Conservation (phyloP, 2,888 invertebrate genomes). For the Isotomurus palustris region DNA sequence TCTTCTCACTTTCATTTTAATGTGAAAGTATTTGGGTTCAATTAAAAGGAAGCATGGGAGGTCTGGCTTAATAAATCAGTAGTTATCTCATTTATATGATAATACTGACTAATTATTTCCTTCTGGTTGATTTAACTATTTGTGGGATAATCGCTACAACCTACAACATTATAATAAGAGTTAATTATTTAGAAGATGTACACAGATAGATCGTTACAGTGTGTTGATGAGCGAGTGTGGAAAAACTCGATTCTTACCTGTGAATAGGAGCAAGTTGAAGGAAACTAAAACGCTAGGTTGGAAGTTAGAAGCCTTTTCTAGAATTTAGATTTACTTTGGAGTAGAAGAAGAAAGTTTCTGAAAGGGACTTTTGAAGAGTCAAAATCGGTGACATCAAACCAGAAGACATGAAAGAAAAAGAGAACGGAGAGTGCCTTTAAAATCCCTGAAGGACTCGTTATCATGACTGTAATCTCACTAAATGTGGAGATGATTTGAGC, state of each 20-base stretch:
- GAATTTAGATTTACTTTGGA: not conserved
- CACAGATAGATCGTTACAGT: too few species aligned
- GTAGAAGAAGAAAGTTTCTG: not conserved
- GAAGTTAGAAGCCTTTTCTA: not conserved
- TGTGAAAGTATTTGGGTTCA: not conserved
- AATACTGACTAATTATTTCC: conserved; percentile 12
- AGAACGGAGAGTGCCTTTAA: too few species aligned
- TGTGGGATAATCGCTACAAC: too few species aligned
- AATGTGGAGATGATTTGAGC: conserved; percentile 32
- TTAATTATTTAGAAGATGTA: too few species aligned
- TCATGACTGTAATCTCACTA: conserved; percentile 35
- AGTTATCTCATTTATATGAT: conserved; percentile 15
- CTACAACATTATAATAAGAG: too few species aligned
- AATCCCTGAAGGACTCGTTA: conserved; percentile 21
- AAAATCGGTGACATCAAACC: conserved; percentile 27
- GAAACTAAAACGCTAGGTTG: not conserved
- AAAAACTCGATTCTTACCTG: too few species aligned
- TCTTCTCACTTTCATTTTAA: conserved; percentile 1
- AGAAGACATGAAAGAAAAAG: not conserved
- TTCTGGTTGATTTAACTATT: too few species aligned
- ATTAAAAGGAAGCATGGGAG: conserved; percentile 11
- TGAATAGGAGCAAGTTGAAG: too few species aligned
- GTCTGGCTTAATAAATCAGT: conserved; percentile 1
- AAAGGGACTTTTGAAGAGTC: too few species aligned
- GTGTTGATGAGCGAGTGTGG: too few species aligned